A percentile compares a stretch with the other conserved stretches of the same genome.
Conservation (phyloP, 2,797 vertebrate genomes). For the Betta splendens region DNA sequence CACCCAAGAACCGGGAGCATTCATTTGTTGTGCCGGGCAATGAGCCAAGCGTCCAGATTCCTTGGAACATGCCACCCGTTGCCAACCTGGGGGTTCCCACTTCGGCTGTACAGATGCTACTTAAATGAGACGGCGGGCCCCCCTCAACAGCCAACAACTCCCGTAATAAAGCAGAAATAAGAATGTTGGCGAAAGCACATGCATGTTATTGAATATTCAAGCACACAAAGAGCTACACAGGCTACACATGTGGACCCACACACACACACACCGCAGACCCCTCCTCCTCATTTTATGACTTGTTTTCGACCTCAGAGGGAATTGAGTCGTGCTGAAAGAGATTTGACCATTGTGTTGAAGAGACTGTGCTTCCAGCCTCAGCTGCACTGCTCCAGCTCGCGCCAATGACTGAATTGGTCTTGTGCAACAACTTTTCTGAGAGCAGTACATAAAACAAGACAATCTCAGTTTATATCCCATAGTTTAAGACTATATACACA, state of each 20-base stretch:
- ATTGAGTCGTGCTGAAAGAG: conserved; percentile 64
- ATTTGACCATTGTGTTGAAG: conserved; percentile 70
- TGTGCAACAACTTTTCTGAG: conserved; percentile 53
- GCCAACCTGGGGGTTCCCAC: conserved; percentile 65
- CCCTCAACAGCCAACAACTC: conserved; percentile 58
- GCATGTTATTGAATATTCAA: conserved; percentile 16
- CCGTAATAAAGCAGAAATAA: conserved; percentile 41
- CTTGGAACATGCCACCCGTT: conserved; percentile 68
- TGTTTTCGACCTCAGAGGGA: conserved; percentile 69
- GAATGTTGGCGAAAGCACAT: conserved; percentile 34
- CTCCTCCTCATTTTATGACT: conserved; percentile 69
- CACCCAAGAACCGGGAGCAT: conserved; percentile 26
- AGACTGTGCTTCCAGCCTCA: conserved; percentile 37
- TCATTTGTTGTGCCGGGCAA: conserved; percentile 68
- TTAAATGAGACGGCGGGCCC: conserved; percentile 38
- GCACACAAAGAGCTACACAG: conserved; percentile 31
- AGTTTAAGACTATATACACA: background rate
- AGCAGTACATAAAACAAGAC: conserved; percentile 21
- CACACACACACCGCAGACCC: conserved; percentile 35
- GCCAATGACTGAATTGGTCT: conserved; percentile 30
- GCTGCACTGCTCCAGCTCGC: conserved; percentile 46
- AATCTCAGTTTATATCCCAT: conserved; percentile 8
- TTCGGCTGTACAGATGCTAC: conserved; percentile 71
- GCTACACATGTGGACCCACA: conserved; percentile 28
- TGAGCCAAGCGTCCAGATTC: conserved; percentile 75